Percentiles rank a stretch among this genome's conserved stretches.
Evolutionary conservation across 2,113 vertebrate genomes (phyloP).

Genomic region (Corythornis vintsioides): DNA sequence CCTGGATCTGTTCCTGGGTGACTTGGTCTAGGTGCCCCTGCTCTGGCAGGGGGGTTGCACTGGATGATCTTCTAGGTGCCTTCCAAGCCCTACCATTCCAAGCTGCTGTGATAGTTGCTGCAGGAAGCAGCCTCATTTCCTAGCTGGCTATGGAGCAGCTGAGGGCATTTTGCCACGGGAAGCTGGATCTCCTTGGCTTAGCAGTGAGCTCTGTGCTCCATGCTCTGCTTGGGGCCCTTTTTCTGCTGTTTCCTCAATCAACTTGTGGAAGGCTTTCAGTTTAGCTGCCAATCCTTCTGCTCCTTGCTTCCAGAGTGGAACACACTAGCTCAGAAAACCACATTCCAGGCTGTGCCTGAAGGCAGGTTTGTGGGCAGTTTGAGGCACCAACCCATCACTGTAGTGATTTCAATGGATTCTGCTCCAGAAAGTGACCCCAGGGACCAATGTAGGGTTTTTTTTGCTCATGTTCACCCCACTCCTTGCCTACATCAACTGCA

Average conservation of each 20-base stretch:
- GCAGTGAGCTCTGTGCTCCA: fast-evolving
- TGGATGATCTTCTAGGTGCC: too few species aligned
- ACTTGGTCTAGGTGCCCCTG: too few species aligned
- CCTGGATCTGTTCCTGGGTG: too few species aligned
- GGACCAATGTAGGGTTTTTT: not conserved
- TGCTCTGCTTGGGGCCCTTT: not conserved
- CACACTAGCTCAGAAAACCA: not conserved
- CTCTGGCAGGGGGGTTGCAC: too few species aligned
- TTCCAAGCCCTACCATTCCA: too few species aligned
- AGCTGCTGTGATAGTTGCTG: too few species aligned
- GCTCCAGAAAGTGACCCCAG: not conserved
- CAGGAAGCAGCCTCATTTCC: not conserved
- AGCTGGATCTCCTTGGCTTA: not conserved
- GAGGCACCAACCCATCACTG: not conserved
- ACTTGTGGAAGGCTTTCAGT: not conserved
- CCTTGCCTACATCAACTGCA: not conserved
- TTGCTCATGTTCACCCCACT: not conserved
- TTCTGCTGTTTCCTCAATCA: not conserved
- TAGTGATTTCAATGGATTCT: fast-evolving
- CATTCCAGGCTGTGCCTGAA: not conserved
- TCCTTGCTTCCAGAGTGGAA: not conserved
- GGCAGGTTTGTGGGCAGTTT: not conserved
- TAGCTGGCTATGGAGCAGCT: not conserved
- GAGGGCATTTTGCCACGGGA: not conserved
- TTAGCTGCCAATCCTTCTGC: not conserved